A percentile compares a stretch with the other conserved stretches of the same genome.
Evolutionary conservation across 2,113 vertebrate genomes (phyloP).

Genomic region (Corynorhinus townsendii): DNA sequence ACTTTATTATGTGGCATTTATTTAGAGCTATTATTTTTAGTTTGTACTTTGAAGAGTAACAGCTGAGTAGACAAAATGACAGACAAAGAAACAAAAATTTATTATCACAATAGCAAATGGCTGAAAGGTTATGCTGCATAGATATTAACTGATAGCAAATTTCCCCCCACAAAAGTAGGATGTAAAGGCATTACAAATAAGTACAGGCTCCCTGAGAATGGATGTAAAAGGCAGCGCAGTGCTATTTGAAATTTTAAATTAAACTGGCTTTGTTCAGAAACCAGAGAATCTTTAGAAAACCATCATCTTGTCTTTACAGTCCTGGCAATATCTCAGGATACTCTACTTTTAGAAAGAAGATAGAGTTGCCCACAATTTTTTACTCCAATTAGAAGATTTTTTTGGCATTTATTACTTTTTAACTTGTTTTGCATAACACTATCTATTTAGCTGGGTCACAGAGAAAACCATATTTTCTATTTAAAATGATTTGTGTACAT

Average conservation of each 20-base stretch:
- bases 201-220: background rate
- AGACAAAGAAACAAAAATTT: constrained; percentile 30
- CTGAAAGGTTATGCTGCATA: constrained; percentile 48
- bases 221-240: constrained; percentile 50
- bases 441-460: constrained; percentile 96
- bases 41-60: constrained; percentile 56
- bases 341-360: constrained; percentile 82
- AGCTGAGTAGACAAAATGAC: constrained; percentile 69
- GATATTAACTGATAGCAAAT: constrained; percentile 43
- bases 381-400: constrained; percentile 96
- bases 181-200: constrained; percentile 27
- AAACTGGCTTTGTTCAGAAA: constrained; percentile 77
- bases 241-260: constrained; percentile 53
- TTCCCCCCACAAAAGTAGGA: constrained; percentile 48
- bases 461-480: constrained; percentile 92
- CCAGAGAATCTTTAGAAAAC: constrained; percentile 73
- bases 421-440: constrained; percentile 92
- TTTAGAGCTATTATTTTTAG: constrained; percentile 68
- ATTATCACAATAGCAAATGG: constrained; percentile 44
- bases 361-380: constrained; percentile 87
- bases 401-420: constrained; percentile 98
- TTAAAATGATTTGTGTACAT: constrained; percentile 99
- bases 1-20: constrained; percentile 62
- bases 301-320: constrained; percentile 79
- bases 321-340: constrained; percentile 85